A percentile compares a stretch with the other conserved stretches of the same genome.
Evolutionary conservation across 2,797 vertebrate genomes (phyloP).

Genomic region (Microctenopoma lineatum): DNA sequence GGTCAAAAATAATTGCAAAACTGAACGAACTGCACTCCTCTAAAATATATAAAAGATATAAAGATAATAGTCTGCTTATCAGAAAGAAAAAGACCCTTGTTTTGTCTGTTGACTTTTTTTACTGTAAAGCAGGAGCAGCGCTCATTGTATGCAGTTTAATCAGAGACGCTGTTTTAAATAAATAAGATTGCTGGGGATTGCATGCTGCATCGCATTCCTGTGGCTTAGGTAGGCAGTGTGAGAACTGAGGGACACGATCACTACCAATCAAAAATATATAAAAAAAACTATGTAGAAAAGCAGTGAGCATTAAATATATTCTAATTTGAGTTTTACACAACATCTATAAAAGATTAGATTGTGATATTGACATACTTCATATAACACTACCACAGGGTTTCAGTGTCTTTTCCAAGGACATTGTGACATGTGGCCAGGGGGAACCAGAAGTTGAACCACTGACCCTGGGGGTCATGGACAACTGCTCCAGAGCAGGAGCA

Average conservation of each 20-base stretch:
- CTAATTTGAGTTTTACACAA: too few relatives aligned
- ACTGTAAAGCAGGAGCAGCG: background rate
- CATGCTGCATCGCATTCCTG: slow-evolving; percentile 12
- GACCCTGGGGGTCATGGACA: too few relatives aligned
- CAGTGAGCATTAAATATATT: too few relatives aligned
- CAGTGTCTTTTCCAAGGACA: too few relatives aligned
- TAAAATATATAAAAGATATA: too few relatives aligned
- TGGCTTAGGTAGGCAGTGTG: background rate
- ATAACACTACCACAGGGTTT: too few relatives aligned
- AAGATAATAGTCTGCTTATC: background rate
- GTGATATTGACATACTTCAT: too few relatives aligned
- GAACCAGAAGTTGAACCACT: too few relatives aligned
- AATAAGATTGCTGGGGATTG: slow-evolving; percentile 7
- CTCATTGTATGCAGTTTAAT: background rate
- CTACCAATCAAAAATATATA: too few relatives aligned
- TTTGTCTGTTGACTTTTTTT: slow-evolving; percentile 7
- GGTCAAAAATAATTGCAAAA: background rate
- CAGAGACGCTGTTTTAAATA: slow-evolving; percentile 3
- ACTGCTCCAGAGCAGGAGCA: too few relatives aligned
- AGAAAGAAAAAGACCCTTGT: background rate
- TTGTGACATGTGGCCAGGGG: too few relatives aligned
- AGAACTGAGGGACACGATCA: background rate
- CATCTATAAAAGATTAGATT: too few relatives aligned
- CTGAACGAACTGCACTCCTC: background rate
- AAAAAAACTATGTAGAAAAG: background rate